Evolutionary conservation across 2,888 invertebrate genomes (phyloP).

Genomic region (Periphyllus acericola): DNA sequence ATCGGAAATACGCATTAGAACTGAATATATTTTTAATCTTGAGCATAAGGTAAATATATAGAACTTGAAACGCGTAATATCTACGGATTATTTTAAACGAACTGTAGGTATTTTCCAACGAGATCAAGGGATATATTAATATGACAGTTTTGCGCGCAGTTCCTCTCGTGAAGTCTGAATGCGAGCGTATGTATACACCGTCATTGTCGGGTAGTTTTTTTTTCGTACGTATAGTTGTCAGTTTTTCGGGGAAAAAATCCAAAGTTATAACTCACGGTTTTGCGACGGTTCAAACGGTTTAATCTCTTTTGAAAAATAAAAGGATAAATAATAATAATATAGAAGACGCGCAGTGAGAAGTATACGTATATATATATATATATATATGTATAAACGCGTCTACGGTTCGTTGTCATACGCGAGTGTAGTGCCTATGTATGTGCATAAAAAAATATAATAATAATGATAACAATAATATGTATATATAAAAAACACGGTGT

Average conservation of each 20-base stretch:
- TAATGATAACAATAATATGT: neutral
- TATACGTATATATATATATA: too few relatives aligned
- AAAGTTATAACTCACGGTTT: slow-evolving; percentile 45
- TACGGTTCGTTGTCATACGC: neutral
- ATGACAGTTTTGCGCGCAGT: slow-evolving; percentile 31
- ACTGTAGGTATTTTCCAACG: neutral
- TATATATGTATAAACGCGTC: neutral
- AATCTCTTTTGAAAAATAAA: slow-evolving; percentile 56
- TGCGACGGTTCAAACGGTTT: slow-evolving; percentile 53
- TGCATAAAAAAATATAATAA: too few relatives aligned
- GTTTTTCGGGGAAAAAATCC: slow-evolving; percentile 10
- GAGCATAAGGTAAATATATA: neutral
- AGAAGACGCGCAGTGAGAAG: slow-evolving; percentile 20
- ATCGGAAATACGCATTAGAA: too few relatives aligned
- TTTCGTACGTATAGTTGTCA: neutral
- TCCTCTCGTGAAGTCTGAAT: neutral
- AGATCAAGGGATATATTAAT: neutral
- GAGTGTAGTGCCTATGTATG: too few relatives aligned
- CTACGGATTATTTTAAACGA: neutral
- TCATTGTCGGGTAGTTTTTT: slow-evolving; percentile 20
- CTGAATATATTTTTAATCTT: neutral
- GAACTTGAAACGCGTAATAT: neutral
- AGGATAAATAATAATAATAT: slow-evolving; percentile 47
- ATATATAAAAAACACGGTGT: neutral
- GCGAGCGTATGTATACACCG: neutral